Conservation (phyloP, 2,888 invertebrate species). For the Omphaloscelis lunosa region DNA sequence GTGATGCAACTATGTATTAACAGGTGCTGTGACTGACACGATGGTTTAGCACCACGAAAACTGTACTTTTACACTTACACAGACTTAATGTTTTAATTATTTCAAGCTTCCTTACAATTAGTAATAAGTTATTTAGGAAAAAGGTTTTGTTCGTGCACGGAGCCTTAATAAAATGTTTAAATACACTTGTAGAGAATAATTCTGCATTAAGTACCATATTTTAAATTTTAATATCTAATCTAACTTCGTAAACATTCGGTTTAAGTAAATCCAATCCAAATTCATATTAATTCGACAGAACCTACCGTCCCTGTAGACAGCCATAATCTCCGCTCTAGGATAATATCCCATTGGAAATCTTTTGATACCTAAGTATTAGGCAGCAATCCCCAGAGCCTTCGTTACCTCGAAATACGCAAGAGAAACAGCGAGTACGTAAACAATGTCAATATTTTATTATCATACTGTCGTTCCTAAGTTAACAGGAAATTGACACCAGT, state of each 20-base stretch:
- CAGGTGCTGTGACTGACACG: no score
- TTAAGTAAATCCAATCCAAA: constrained; percentile 31
- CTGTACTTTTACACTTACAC: no score
- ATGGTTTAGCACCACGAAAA: no score
- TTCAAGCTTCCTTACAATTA: no score
- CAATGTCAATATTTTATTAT: constrained; percentile 59
- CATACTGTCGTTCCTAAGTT: constrained; percentile 36
- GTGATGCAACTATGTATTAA: no score
- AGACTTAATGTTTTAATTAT: no score
- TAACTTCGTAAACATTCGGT: constrained; percentile 20
- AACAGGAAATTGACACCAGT: constrained; percentile 55
- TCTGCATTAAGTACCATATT: background rate
- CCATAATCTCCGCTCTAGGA: constrained; percentile 67
- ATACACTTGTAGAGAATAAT: background rate
- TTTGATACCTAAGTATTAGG: constrained; percentile 72
- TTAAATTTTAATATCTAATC: background rate
- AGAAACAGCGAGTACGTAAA: constrained; percentile 55
- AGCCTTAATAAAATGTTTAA: constrained; percentile 8
- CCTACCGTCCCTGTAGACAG: constrained; percentile 53
- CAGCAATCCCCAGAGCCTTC: constrained; percentile 71
- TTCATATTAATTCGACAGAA: constrained; percentile 54
- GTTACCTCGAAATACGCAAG: constrained; percentile 67
- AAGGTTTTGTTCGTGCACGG: no score
- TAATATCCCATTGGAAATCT: constrained; percentile 73
- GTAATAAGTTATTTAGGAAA: no score